A percentile compares a stretch with the other conserved stretches of the same genome.
These are phyloP conservation scores for Crotalus helleri DNA, from an alignment of 2,113 vertebrate genomes.

Conservation along the genomic window DNA sequence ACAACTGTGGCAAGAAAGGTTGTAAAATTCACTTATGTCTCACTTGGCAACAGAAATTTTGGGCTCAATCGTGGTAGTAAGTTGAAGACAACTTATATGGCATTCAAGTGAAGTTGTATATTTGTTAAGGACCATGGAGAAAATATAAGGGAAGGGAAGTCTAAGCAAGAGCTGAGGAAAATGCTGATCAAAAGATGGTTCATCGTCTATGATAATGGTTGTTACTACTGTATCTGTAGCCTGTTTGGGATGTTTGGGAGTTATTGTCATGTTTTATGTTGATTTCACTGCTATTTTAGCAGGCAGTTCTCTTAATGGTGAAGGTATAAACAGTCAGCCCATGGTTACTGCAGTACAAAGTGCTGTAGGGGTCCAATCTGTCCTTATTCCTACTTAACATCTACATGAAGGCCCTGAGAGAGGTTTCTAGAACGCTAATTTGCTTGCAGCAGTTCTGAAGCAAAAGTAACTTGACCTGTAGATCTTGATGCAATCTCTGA, in stretches of 20 bases:
- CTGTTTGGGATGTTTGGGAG: neutral
- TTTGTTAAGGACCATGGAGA: neutral
- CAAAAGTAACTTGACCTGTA: neutral
- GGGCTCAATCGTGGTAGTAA: neutral
- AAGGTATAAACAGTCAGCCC: neutral
- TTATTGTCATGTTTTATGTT: neutral
- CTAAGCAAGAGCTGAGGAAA: neutral
- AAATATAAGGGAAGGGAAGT: neutral
- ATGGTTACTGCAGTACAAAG: neutral
- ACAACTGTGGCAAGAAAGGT: neutral
- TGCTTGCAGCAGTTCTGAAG: neutral
- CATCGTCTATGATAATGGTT: neutral
- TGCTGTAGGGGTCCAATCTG: neutral
- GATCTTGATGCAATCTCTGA: neutral
- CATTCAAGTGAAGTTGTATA: neutral
- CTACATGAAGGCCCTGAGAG: neutral
- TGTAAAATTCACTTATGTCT: neutral
- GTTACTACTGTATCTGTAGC: too few species aligned
- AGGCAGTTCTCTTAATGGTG: neutral
- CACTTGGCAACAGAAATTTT: neutral
- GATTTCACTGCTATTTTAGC: neutral
- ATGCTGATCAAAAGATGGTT: neutral
- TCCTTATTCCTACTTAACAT: neutral
- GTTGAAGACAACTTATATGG: neutral
- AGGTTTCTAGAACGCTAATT: neutral